A percentile compares a stretch with the other conserved stretches of the same genome.
These are phyloP conservation scores for Dermatemys mawii DNA, from an alignment of 2,113 vertebrate genomes.

Conservation along the genomic window DNA sequence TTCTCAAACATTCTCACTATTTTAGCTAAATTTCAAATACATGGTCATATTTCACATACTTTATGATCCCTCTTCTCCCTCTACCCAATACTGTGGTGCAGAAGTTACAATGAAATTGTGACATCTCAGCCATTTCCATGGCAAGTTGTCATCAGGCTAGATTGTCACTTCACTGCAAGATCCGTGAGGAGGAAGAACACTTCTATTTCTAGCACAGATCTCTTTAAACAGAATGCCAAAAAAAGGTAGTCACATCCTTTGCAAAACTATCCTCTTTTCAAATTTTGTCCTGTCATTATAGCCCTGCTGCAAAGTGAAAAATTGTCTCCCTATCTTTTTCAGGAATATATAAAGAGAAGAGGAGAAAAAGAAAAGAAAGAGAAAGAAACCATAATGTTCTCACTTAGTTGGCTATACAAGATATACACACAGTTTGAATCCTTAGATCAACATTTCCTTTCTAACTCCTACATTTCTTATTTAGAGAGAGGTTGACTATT, in stretches of 20 bases:
- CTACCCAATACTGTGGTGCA: not conserved
- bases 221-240: not conserved
- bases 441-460: not conserved
- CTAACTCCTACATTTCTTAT: not conserved
- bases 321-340: not conserved
- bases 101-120: constrained; percentile 22
- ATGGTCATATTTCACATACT: not conserved
- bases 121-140: constrained; percentile 24
- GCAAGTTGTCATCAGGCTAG: constrained; percentile 25
- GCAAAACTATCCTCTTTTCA: not conserved
- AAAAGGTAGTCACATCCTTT: not conserved
- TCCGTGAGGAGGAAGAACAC: not conserved
- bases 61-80: not conserved
- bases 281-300: not conserved
- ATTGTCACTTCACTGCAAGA: not conserved
- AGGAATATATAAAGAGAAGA: not conserved
- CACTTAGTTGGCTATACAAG: not conserved
- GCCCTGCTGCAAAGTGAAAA: not conserved
- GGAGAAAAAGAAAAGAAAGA: not conserved
- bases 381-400: not conserved
- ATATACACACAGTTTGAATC: not conserved
- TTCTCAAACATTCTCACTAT: not conserved
- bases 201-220: not conserved
- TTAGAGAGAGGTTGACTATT: not conserved
- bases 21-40: not conserved